Evolutionary conservation across 1,140 invertebrate species (phyloP).

Genomic region (Drosophila kohkoa): DNA sequence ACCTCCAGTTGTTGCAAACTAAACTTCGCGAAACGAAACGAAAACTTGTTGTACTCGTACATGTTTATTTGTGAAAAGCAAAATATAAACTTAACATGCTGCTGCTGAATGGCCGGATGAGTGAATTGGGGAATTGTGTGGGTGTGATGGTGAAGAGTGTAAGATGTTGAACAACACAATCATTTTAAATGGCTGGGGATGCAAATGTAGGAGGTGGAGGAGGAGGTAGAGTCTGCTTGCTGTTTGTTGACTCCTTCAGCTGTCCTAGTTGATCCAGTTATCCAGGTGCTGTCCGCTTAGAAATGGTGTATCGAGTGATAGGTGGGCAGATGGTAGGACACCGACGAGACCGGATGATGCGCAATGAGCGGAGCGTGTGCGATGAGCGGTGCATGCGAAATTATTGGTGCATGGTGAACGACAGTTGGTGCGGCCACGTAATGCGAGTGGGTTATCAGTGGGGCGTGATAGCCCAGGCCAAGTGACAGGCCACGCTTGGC

Average conservation of each 20-base stretch:
- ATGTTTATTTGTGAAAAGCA: slow-evolving; percentile 30
- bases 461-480: slow-evolving; percentile 77
- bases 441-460: slow-evolving; percentile 72
- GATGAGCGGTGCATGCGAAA: slow-evolving; percentile 74
- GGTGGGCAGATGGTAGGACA: slow-evolving; percentile 74
- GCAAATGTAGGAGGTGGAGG: neutral
- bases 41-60: slow-evolving; percentile 22
- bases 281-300: slow-evolving; percentile 37
- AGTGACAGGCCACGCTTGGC: slow-evolving; percentile 71
- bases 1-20: no score
- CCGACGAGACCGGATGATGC: slow-evolving; percentile 61
- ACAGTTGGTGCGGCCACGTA: slow-evolving; percentile 69
- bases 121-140: neutral
- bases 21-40: slow-evolving; percentile 7
- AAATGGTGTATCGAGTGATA: slow-evolving; percentile 76
- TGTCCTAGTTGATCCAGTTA: slow-evolving; percentile 9
- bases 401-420: slow-evolving; percentile 71
- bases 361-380: slow-evolving; percentile 64
- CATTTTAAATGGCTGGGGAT: neutral
- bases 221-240: neutral
- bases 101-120: slow-evolving; percentile 1
- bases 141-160: neutral
- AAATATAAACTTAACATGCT: slow-evolving; percentile 18
- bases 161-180: neutral
- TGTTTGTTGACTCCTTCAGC: slow-evolving; percentile 20